phyloP scores from a whole-genome alignment of 2,797 vertebrate species.

The Leuciscus waleckii region DNA sequence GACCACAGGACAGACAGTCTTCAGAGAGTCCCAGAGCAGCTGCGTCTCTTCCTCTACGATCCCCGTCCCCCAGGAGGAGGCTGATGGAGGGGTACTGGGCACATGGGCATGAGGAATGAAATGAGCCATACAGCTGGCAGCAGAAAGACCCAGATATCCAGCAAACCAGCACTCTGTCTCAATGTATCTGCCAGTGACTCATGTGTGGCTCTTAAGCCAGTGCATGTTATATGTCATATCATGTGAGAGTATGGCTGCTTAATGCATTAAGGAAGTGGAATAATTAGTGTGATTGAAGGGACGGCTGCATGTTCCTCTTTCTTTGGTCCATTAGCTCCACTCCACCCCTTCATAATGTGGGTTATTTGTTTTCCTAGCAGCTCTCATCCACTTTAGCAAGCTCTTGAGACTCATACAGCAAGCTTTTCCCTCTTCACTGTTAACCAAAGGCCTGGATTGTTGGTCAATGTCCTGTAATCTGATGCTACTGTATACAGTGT shows the following conservation, averaged over 20 bases:
- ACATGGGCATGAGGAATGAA: conserved; percentile 20
- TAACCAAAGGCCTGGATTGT: background rate
- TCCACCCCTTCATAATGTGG: conserved; percentile 31
- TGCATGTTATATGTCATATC: background rate
- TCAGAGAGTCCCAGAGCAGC: conserved; percentile 36
- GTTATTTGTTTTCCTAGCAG: conserved; percentile 30
- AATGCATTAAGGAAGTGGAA: conserved; percentile 15
- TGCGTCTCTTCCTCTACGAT: conserved; percentile 15
- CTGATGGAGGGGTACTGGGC: background rate
- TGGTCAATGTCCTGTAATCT: conserved; percentile 4
- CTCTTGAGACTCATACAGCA: conserved; percentile 18
- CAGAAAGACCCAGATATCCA: background rate
- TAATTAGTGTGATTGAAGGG: conserved; percentile 19
- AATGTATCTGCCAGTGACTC: background rate
- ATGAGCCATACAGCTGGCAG: background rate
- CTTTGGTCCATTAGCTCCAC: conserved; percentile 4
- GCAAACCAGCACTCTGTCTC: background rate
- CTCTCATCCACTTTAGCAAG: conserved; percentile 31
- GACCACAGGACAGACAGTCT: background rate
- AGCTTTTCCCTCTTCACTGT: background rate
- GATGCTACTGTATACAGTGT: conserved; percentile 1
- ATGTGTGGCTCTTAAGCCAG: background rate
- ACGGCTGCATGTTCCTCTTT: conserved; percentile 6
- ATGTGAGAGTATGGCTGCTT: background rate
- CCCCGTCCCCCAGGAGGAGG: conserved; percentile 12